Evolutionary conservation across 2,888 invertebrate genomes (phyloP), one percentile per base, ranked within the genome.

Genomic region (Mythimna ferrago): DNA sequence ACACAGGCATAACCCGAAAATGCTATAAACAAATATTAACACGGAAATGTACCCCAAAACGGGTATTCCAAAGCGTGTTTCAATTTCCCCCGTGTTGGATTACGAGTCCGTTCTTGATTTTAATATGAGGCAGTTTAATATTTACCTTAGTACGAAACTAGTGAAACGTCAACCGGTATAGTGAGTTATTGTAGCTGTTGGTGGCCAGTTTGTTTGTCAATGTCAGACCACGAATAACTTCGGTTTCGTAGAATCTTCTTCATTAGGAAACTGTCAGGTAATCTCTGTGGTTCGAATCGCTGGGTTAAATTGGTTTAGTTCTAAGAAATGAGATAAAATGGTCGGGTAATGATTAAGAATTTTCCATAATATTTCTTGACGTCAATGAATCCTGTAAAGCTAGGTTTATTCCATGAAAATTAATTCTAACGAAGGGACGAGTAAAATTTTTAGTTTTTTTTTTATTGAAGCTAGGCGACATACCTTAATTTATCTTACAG

Each of bases 71-170:
- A 62, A 74, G 57, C 53, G 32, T 41, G 51, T 78, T 78, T 54
- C 78, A 66, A 67, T 78, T 78, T 65, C 78, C 68, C 32, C n/a
- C 41, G 26, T 51, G 54, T 63, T 66, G 32, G 76, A 51, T 76
- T 57, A 71, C 19, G 35, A 66, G 48, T 53, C 68, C 21, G 57
- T 53, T 67, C 71, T 75, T 66, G 65, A 81, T 72, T 81, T 79
- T 71, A 80, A 70, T 77, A 82, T 84, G 76, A 62, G 76, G 57
- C 63, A 74, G 76, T 76, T 62, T 58, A 26, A 35, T 79, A 68
- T 79, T 81, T 79, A 71, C 70, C 48, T 73, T 70, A 19, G 54
- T 21, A 54, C 6, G 9, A 48, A 71, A 63, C 68, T 78, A 57
- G 38, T 48, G 9, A 16, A 71, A 66, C 32, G 66, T 73, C 70